phyloP scores from a whole-genome alignment of 2,888 invertebrate genomes.

The Drosophila recens region DNA sequence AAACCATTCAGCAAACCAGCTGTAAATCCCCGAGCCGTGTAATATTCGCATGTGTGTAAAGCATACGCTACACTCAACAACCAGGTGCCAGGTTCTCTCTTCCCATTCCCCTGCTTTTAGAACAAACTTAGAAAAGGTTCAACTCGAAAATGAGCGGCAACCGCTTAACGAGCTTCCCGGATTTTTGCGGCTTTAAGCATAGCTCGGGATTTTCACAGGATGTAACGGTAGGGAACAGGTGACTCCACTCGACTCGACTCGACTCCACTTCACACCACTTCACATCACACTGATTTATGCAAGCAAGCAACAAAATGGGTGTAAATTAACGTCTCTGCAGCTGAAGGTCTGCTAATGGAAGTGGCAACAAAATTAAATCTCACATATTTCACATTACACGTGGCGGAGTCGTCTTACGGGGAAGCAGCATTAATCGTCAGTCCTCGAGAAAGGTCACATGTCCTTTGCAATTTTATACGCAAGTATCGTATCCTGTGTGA shows the following conservation, averaged over 20 bases:
- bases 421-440: conserved; percentile 11
- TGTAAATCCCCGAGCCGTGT: conserved; percentile 61
- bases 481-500: conserved; percentile 3
- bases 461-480: conserved; percentile 11
- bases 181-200: conserved; percentile 74
- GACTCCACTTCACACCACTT: conserved; percentile 7
- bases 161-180: conserved; percentile 63
- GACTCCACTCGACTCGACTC: conserved; percentile 5
- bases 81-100: conserved; percentile 49
- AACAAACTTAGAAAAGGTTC: conserved; percentile 44
- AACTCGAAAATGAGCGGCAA: conserved; percentile 52
- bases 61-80: conserved; percentile 53
- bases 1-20: conserved; percentile 64
- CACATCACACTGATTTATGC: conserved; percentile 64
- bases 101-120: neutral
- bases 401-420: neutral
- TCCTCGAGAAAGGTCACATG: conserved; percentile 11
- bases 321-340: conserved; percentile 73
- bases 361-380: conserved; percentile 34
- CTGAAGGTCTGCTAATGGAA: conserved; percentile 65
- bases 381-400: conserved; percentile 34
- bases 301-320: conserved; percentile 65
- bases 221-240: conserved; percentile 1
- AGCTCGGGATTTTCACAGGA: conserved; percentile 31
- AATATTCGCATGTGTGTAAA: conserved; percentile 50